Conservation (phyloP, 1,140 invertebrate genomes). For the Euura saliciscinereae region DNA sequence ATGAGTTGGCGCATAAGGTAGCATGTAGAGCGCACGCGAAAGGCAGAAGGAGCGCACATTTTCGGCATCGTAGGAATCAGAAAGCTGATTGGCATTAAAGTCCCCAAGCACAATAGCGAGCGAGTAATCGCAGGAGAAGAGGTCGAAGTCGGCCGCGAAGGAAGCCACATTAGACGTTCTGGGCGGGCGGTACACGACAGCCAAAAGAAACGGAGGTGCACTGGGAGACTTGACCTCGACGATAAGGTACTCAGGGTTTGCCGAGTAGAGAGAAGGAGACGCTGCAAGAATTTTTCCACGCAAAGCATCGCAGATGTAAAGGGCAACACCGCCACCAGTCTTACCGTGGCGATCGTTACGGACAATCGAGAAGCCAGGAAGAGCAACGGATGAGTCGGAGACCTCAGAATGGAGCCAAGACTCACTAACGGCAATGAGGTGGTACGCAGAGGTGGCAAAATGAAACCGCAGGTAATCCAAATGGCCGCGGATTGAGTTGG, state of each 20-base stretch:
- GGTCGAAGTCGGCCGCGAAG: neutral
- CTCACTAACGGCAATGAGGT: conserved; percentile 6
- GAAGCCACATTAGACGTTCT: too few relatives aligned
- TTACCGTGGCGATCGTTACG: conserved; percentile 9
- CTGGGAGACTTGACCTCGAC: neutral
- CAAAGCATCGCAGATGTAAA: neutral
- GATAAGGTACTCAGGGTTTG: conserved; percentile 10
- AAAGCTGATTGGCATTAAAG: neutral
- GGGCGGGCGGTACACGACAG: too few relatives aligned
- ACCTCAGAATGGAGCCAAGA: neutral
- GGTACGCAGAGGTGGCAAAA: neutral
- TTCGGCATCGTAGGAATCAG: neutral
- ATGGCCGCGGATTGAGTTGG: neutral
- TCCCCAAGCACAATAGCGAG: neutral
- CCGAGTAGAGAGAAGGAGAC: conserved; percentile 5
- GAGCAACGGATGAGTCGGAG: neutral
- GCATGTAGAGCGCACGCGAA: neutral
- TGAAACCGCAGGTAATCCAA: neutral
- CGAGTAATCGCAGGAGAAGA: neutral
- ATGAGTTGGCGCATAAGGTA: conserved; percentile 3
- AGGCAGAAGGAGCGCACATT: neutral
- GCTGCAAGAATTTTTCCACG: neutral
- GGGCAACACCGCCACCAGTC: neutral
- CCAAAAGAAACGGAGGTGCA: neutral
- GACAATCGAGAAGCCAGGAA: neutral